Evolutionary conservation across 2,113 vertebrate genomes (phyloP).

Genomic region (Struthidea cinerea): DNA sequence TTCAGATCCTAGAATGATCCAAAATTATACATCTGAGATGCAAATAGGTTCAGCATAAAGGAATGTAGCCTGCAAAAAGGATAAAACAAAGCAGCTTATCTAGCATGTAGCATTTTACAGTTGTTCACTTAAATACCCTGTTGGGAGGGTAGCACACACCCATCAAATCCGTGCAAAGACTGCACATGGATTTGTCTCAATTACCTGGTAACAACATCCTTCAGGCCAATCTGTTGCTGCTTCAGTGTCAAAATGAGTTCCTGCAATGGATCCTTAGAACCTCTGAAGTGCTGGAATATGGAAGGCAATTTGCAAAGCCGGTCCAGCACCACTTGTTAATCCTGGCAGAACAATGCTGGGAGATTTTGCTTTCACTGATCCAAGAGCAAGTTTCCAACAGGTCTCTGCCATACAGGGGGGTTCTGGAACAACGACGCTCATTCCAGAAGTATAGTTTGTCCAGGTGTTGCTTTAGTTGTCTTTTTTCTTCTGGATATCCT

Average conservation of each 20-base stretch:
- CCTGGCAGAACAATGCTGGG: background rate
- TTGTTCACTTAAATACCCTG: background rate
- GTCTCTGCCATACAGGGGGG: constrained; percentile 79
- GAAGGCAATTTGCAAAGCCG: constrained; percentile 68
- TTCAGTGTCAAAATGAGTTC: constrained; percentile 56
- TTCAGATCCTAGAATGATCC: background rate
- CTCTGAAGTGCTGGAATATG: background rate
- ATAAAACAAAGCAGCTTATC: background rate
- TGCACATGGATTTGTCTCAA: background rate
- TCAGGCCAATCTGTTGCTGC: background rate
- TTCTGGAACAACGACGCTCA: constrained; percentile 72
- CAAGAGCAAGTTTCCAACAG: constrained; percentile 76
- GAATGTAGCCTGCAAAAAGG: background rate
- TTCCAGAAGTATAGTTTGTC: constrained; percentile 76
- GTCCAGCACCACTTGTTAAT: constrained; percentile 70
- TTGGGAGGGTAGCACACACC: background rate
- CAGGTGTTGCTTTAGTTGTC: constrained; percentile 77
- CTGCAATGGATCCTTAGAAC: constrained; percentile 16
- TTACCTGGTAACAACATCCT: constrained; percentile 45
- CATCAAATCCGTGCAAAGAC: background rate
- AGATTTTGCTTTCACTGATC: background rate
- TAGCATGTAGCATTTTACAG: background rate
- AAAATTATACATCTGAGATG: background rate
- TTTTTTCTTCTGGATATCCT: constrained; percentile 77
- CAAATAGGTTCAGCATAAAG: background rate